These are phyloP conservation scores for Drymonia ruficornis DNA, from an alignment of 2,888 invertebrate genomes.

Conservation along the genomic window DNA sequence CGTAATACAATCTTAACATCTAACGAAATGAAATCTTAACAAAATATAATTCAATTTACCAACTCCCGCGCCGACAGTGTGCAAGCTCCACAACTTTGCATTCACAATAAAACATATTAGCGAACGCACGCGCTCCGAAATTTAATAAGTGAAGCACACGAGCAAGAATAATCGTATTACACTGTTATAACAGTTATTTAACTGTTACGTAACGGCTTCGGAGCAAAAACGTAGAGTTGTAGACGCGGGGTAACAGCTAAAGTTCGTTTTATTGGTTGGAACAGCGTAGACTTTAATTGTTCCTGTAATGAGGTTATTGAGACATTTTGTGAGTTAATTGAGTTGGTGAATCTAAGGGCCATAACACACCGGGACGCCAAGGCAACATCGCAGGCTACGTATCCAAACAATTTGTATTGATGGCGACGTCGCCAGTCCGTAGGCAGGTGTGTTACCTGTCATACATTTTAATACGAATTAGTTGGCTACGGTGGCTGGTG, in stretches of 20 bases:
- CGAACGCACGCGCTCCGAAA: constrained; percentile 53
- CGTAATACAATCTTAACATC: not conserved
- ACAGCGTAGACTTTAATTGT: constrained; percentile 9
- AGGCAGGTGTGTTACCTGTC: no score
- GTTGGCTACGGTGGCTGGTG: no score
- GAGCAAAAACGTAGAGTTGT: constrained; percentile 27
- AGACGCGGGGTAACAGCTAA: constrained; percentile 19
- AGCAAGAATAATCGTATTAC: constrained; percentile 35
- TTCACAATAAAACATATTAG: constrained; percentile 55
- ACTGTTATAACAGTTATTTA: constrained; percentile 24
- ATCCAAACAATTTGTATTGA: no score
- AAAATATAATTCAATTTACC: not conserved
- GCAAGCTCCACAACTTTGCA: constrained; percentile 9
- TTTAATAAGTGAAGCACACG: constrained; percentile 50
- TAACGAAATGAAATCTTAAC: not conserved
- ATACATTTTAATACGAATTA: no score
- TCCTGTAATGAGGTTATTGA: constrained; percentile 7
- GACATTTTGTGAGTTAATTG: constrained; percentile 20
- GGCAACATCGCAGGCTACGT: no score
- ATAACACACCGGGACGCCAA: no score
- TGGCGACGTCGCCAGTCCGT: no score
- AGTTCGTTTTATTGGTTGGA: constrained; percentile 26
- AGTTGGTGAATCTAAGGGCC: constrained; percentile 14
- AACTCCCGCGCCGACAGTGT: constrained; percentile 10
- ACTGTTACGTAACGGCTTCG: constrained; percentile 5